Percentiles rank a stretch among this genome's conserved stretches.
Evolutionary conservation across 92 coral and sea anemone species (phyloP).

Genomic region (Heteractis magnifica): DNA sequence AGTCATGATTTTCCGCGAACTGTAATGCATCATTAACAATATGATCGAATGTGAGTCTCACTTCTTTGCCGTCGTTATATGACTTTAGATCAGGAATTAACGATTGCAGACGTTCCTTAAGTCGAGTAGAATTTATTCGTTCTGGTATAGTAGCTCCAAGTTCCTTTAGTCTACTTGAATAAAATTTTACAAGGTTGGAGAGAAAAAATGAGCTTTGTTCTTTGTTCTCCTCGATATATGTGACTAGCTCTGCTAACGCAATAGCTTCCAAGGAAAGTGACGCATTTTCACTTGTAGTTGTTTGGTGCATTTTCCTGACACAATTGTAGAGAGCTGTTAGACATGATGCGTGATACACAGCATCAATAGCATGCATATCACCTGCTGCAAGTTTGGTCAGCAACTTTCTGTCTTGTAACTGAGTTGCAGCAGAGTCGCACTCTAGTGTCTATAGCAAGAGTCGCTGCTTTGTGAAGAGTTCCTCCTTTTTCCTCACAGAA

Average conservation of each 20-base stretch:
- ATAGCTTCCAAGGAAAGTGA: slow-evolving; percentile 26
- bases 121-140: slow-evolving; percentile 51
- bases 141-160: slow-evolving; percentile 27
- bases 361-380: slow-evolving; percentile 36
- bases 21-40: slow-evolving; percentile 35
- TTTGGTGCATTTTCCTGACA: neutral
- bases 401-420: slow-evolving; percentile 38
- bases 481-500: slow-evolving; percentile 19
- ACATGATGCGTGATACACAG: slow-evolving; percentile 43
- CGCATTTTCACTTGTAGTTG: neutral
- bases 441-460: slow-evolving; percentile 6
- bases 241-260: slow-evolving; percentile 48
- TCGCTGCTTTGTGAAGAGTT: slow-evolving; percentile 12
- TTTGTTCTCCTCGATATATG: slow-evolving; percentile 32
- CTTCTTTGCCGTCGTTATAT: slow-evolving; percentile 47
- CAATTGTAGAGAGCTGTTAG: slow-evolving; percentile 43
- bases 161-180: slow-evolving; percentile 39
- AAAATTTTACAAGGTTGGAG: slow-evolving; percentile 32
- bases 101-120: slow-evolving; percentile 50
- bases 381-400: slow-evolving; percentile 50
- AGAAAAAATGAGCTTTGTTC: slow-evolving; percentile 39
- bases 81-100: slow-evolving; percentile 47
- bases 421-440: slow-evolving; percentile 26
- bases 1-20: neutral
- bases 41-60: slow-evolving; percentile 34